Evolutionary conservation across 2,797 vertebrate species (phyloP), one percentile per base, ranked within the genome.

Genomic region (Acestrorhynchus altus): DNA sequence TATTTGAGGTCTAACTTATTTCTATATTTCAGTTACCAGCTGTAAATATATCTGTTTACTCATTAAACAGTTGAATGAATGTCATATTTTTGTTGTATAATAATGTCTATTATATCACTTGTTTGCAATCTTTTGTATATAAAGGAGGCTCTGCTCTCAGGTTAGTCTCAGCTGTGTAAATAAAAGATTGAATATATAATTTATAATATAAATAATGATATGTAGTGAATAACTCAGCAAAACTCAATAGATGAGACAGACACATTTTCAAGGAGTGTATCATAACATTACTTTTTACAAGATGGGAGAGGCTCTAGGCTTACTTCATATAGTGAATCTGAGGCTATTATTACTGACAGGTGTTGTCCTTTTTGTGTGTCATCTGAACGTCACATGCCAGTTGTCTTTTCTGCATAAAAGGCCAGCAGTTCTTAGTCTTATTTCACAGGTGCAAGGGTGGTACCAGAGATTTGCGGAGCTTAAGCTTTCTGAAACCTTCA

Each of bases 271-370:
- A 5, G n/a, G 1, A 16, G 15, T 60, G 57, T 28, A 31, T 61
- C 16, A 61, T 35, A 2, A 4, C 31, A 61, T 61, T n/a, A 59
- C 28, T 61, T 35, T 61, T 61, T 2, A 61, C 11, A 47, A 46
- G 12, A 26, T 26, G 64, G 64, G 64, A 66, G 64, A 47, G 64
- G 64, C 26, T 22, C 11, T 22, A 35, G 6, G 2, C 2, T 35
- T 35, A 31, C 28, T 18, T 61, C 59, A 9, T 66, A 20, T 11
- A 47, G 10, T 47, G 22, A 22, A 46, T 66, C 31, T 40, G 10
- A 24, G 31, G 40, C 44, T 24, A 16, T 66, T 44, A 24, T 64
- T 66, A 47, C 22, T 3, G 22, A 66, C 64, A 66, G 40, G 64
- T 66, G 42, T 47, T 66, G 47, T 42, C 11, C 15, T 0, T 35